These are phyloP conservation scores for Desoria tigrina DNA, from an alignment of 2,888 invertebrate species.

Conservation along the genomic window DNA sequence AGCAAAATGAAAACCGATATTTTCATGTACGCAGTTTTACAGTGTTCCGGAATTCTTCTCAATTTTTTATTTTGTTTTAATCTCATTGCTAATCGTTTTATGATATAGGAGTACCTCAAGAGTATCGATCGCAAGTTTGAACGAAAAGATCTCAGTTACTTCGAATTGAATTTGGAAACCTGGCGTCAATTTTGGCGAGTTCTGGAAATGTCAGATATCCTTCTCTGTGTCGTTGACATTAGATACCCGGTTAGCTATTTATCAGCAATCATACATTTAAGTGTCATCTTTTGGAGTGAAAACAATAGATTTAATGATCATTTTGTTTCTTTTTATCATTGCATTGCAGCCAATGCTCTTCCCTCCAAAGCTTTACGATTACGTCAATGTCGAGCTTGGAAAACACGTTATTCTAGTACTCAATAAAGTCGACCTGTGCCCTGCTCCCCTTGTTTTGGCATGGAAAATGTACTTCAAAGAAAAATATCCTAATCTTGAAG, in stretches of 20 bases:
- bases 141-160: conserved; percentile 73
- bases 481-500: conserved; percentile 70
- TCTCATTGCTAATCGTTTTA: conserved; percentile 26
- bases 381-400: conserved; percentile 71
- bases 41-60: conserved; percentile 3
- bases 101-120: conserved; percentile 72
- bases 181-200: conserved; percentile 97
- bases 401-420: conserved; percentile 84
- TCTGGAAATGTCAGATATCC: conserved; percentile 86
- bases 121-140: conserved; percentile 66
- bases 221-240: conserved; percentile 85
- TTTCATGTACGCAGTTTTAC: conserved; percentile 65
- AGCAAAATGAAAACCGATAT: conserved; percentile 78
- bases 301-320: conserved; percentile 19
- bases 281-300: background rate
- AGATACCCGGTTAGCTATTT: conserved; percentile 69
- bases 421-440: conserved; percentile 89
- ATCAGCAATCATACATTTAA: background rate
- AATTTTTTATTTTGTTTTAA: background rate
- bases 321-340: conserved; percentile 25
- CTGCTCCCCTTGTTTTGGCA: conserved; percentile 75
- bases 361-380: conserved; percentile 82
- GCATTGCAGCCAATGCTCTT: conserved; percentile 66
- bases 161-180: conserved; percentile 91
- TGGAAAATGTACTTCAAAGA: conserved; percentile 80